A percentile compares a stretch with the other conserved stretches of the same genome.
Evolutionary conservation across 2,113 vertebrate species (phyloP).

Genomic region (Tyto alba): DNA sequence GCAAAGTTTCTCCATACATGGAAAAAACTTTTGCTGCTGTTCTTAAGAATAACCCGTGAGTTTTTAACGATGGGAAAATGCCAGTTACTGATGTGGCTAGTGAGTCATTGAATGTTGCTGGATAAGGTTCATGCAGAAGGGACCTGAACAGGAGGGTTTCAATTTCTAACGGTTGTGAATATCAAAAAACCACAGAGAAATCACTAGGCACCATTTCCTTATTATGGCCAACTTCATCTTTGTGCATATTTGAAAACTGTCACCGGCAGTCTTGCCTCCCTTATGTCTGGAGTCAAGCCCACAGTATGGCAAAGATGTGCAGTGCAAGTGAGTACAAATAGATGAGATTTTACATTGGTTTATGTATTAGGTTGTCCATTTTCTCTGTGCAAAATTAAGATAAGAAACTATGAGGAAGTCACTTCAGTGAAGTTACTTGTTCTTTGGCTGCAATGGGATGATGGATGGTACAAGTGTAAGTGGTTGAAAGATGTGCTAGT

Average conservation of each 20-base stretch:
- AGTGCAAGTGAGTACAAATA: neutral
- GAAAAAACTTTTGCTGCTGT: neutral
- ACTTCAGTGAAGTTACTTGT: neutral
- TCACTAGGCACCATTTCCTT: neutral
- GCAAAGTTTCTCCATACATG: neutral
- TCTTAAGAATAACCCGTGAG: neutral
- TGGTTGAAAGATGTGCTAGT: neutral
- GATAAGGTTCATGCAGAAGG: neutral
- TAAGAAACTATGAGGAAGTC: neutral
- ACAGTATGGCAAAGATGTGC: rapidly evolving
- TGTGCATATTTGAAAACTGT: neutral
- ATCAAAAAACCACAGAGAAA: neutral
- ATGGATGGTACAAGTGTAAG: neutral
- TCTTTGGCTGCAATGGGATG: neutral
- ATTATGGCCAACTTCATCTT: neutral
- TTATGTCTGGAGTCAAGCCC: neutral
- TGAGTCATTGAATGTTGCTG: neutral
- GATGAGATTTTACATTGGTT: neutral
- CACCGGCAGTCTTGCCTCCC: neutral
- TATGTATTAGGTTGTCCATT: neutral
- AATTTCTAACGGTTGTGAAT: neutral
- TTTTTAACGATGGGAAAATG: neutral
- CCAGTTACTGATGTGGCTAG: neutral
- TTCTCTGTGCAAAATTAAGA: neutral
- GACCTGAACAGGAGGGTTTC: neutral